Evolutionary conservation across 2,888 invertebrate genomes (phyloP).

Genomic region (Linyphia triangularis): DNA sequence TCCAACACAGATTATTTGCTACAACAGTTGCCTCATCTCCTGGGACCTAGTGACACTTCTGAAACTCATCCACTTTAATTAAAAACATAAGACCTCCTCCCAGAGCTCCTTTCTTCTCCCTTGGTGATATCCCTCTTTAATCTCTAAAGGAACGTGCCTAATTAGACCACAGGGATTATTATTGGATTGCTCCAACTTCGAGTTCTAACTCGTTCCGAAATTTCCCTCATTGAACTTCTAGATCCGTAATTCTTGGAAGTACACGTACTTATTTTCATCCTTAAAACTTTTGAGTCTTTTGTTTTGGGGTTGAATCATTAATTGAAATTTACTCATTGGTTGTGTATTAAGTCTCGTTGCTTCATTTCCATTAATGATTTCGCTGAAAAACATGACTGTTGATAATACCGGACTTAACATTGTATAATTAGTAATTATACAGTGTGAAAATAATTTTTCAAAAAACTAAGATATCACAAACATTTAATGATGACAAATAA

Average conservation of each 20-base stretch:
- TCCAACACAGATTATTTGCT: too few relatives aligned
- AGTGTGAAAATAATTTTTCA: too few relatives aligned
- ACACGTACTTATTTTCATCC: background rate
- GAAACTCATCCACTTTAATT: slow-evolving; percentile 30
- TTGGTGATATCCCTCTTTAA: background rate
- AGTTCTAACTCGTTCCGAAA: too few relatives aligned
- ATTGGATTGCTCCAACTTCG: slow-evolving; percentile 23
- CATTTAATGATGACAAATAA: too few relatives aligned
- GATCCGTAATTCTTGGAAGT: background rate
- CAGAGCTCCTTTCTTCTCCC: background rate
- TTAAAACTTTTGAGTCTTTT: background rate
- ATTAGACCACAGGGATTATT: slow-evolving; percentile 39
- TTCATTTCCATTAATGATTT: too few relatives aligned
- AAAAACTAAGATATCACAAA: too few relatives aligned
- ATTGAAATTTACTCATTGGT: background rate
- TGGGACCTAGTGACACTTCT: background rate
- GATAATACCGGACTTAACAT: too few relatives aligned
- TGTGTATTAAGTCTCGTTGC: background rate
- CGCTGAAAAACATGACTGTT: too few relatives aligned
- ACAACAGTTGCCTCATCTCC: too few relatives aligned
- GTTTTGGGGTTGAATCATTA: background rate
- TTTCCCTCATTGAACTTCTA: background rate
- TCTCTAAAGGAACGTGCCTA: slow-evolving; percentile 31
- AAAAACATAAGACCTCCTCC: slow-evolving; percentile 13
- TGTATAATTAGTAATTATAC: too few relatives aligned